phyloP scores from a whole-genome alignment of 2,888 invertebrate genomes.

The Thecophora atra region DNA sequence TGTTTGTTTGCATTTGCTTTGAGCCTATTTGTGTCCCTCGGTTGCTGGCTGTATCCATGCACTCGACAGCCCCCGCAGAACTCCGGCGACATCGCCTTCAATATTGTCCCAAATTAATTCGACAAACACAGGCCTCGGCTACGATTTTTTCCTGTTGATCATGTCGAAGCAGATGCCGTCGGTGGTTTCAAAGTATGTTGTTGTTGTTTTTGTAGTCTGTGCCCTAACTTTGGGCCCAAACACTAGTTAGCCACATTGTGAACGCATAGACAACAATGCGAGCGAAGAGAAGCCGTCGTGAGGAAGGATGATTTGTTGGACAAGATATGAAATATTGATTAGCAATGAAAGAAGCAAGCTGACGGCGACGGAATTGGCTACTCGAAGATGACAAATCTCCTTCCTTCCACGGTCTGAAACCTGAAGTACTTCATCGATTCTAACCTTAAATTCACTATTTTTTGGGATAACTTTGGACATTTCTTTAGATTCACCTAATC shows the following conservation, averaged over 20 bases:
- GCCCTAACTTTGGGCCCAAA: background rate
- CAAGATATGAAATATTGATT: constrained; percentile 33
- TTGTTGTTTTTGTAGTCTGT: constrained; percentile 3
- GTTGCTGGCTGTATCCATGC: background rate
- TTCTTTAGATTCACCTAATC: too few relatives aligned
- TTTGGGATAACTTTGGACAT: too few relatives aligned
- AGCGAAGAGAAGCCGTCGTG: background rate
- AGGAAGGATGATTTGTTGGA: background rate
- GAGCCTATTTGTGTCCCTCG: constrained; percentile 24
- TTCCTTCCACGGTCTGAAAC: too few relatives aligned
- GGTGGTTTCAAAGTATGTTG: background rate
- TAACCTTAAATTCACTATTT: too few relatives aligned
- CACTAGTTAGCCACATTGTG: background rate
- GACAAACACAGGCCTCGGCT: constrained; percentile 10
- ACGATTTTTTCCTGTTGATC: constrained; percentile 3
- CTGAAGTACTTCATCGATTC: too few relatives aligned
- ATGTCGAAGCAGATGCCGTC: constrained; percentile 31
- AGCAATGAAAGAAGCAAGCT: background rate
- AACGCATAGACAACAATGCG: background rate
- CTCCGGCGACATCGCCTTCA: constrained; percentile 24
- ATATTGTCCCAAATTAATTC: constrained; percentile 28
- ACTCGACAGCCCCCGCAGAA: background rate
- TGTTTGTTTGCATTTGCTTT: constrained; percentile 25
- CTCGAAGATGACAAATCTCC: too few relatives aligned
- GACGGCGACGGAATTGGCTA: background rate